These are phyloP conservation scores for Bombus fervidus DNA, from an alignment of 1,140 invertebrate genomes.

Conservation along the genomic window DNA sequence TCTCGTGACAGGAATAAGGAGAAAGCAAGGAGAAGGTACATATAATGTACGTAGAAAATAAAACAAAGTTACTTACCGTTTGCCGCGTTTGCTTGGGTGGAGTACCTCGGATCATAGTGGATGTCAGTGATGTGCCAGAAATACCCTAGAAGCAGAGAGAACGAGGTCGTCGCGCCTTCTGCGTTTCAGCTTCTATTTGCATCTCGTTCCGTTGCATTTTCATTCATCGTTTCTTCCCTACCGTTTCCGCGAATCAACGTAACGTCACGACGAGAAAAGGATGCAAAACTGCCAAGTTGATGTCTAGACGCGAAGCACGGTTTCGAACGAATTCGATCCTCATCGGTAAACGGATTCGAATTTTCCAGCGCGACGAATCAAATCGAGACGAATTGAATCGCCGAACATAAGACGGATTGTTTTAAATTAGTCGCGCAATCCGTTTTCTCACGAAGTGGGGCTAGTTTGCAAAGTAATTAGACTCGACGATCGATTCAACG, in stretches of 20 bases:
- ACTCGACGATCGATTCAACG: slow-evolving; percentile 17
- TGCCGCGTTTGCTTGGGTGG: slow-evolving; percentile 86
- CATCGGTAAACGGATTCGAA: no score
- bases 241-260: slow-evolving; percentile 15
- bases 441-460: neutral
- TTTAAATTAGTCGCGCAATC: slow-evolving; percentile 21
- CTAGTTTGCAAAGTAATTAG: slow-evolving; percentile 45
- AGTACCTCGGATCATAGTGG: slow-evolving; percentile 92
- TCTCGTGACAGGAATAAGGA: neutral
- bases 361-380: neutral
- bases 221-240: slow-evolving; percentile 35
- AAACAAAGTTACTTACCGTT: slow-evolving; percentile 84
- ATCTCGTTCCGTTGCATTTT: slow-evolving; percentile 39
- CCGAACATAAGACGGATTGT: slow-evolving; percentile 32
- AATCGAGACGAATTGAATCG: neutral
- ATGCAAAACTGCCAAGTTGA: no score
- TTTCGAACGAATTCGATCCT: no score
- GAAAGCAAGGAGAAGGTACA: neutral
- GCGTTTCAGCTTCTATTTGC: slow-evolving; percentile 35
- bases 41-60: no score
- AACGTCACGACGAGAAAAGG: neutral
- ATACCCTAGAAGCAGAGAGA: slow-evolving; percentile 88
- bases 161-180: slow-evolving; percentile 22
- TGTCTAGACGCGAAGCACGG: no score
- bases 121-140: slow-evolving; percentile 97